Evolutionary conservation across 2,888 invertebrate species (phyloP).

Genomic region (Tribolium freemani): DNA sequence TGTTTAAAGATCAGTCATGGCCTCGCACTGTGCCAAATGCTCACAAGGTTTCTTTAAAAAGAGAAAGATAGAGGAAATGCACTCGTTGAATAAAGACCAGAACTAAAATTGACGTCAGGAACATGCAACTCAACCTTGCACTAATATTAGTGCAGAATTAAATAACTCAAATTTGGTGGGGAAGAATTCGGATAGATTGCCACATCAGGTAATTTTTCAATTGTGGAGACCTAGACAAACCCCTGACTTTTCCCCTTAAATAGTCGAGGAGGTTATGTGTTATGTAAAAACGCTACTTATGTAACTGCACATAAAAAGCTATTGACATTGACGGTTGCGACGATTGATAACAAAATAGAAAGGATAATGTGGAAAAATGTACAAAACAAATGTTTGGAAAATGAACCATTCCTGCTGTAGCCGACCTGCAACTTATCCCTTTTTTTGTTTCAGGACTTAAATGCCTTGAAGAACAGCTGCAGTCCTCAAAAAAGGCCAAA

Average conservation of each 20-base stretch:
- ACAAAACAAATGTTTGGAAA: background rate
- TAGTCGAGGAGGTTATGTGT: slow-evolving; percentile 22
- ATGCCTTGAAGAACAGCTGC: slow-evolving; percentile 61
- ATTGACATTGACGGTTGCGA: slow-evolving; percentile 9
- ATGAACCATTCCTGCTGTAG: too few species aligned
- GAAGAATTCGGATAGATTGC: slow-evolving; percentile 37
- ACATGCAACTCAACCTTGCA: slow-evolving; percentile 63
- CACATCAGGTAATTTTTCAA: slow-evolving; percentile 18
- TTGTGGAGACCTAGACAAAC: background rate
- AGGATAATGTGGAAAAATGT: background rate
- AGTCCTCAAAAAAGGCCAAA: slow-evolving; percentile 56
- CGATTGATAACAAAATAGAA: slow-evolving; percentile 5
- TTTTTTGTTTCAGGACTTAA: slow-evolving; percentile 61
- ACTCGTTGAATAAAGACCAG: slow-evolving; percentile 54
- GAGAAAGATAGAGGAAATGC: slow-evolving; percentile 57
- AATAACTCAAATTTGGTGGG: slow-evolving; percentile 49
- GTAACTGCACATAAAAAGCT: slow-evolving; percentile 5
- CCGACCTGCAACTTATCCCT: background rate
- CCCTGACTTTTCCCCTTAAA: background rate
- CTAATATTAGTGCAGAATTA: slow-evolving; percentile 67
- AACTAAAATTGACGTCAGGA: slow-evolving; percentile 54
- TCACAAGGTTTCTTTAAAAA: slow-evolving; percentile 57
- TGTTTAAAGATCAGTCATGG: slow-evolving; percentile 58
- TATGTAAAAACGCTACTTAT: slow-evolving; percentile 14
- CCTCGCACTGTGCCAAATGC: slow-evolving; percentile 57